Base-by-base conservation (phyloP, 2,113 vertebrate species). In the Hemibagrus wyckioides region DNA sequence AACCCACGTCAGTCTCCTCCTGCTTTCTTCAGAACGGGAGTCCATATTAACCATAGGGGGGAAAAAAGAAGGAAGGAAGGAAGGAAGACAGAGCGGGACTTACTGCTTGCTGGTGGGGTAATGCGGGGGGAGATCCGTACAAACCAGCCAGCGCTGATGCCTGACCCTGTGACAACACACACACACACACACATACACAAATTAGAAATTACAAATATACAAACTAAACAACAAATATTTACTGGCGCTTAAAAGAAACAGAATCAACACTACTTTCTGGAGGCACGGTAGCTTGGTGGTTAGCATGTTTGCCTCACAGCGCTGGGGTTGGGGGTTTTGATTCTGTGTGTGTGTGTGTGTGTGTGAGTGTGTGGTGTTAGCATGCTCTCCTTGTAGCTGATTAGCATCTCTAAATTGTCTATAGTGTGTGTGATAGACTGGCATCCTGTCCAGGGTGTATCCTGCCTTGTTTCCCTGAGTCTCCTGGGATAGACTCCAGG, bases 91-190 rank as follows among this genome's bases (percentile, higher is more conserved):
- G 21, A 36, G 52, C 69, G 36, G 36, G 48, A 84, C 86, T 91
- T 75, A 88, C 90, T 15, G 86, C 52, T 77, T 89, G 86, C 23
- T 86, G 90, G 33, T 73, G 77, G 41, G 69, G 79, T 71, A 87
- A n/a, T 52, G 82, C 21, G 0, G 85, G 63, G 11, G 86, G 50
- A 50, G 86, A 50, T 44, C 88, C 88, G 39, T 98, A 98, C 84
- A 99, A 93, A 92, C 96, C 94, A 11, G 97, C 96, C 92, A 98
- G 94, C 91, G 97, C 97, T 86, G 97, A 96, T 0, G 97, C 96
- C 93, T 96, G 97, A 91, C 96, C 95, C 98, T 99, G 92, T 1
- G 90, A 1, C 25, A n/a, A 69, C 59, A 71, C 56, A 56, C 59
- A 87, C 71, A 75, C 80, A 82, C 63, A 75, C 79, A 73, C 69